Percentiles rank a stretch among this genome's conserved stretches.
phyloP scores from a whole-genome alignment of 1,140 invertebrate species.

The Platyscapa corneri region DNA sequence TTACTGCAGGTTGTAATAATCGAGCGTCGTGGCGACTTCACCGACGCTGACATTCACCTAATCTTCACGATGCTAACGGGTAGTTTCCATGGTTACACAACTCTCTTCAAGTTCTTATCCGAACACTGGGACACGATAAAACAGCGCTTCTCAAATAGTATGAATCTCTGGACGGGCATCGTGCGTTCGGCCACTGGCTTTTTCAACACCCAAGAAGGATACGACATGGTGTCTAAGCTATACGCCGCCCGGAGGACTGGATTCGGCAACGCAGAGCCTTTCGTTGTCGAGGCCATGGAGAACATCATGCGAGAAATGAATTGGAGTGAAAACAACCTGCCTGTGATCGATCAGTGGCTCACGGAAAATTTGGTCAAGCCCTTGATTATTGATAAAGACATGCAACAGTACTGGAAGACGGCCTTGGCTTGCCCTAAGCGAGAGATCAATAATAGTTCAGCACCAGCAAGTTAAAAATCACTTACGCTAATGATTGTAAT shows the following conservation, averaged over 20 bases:
- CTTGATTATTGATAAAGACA: not conserved
- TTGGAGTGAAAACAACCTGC: conserved; percentile 82
- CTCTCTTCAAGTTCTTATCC: conserved; percentile 80
- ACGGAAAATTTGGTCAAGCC: conserved; percentile 25
- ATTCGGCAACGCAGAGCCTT: conserved; percentile 80
- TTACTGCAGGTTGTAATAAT: conserved; percentile 81
- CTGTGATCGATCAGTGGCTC: conserved; percentile 81
- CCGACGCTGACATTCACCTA: conserved; percentile 82
- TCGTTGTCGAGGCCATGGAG: conserved; percentile 80
- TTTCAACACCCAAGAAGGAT: conserved; percentile 82
- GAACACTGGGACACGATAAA: conserved; percentile 81
- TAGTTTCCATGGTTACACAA: conserved; percentile 79
- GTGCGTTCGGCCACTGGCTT: conserved; percentile 81
- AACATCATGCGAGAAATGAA: conserved; percentile 81
- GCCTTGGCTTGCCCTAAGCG: conserved; percentile 16
- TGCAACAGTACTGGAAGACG: conserved; percentile 39
- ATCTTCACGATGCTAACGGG: conserved; percentile 83
- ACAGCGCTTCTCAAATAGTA: conserved; percentile 79
- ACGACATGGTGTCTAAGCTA: conserved; percentile 79
- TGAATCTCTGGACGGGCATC: conserved; percentile 82
- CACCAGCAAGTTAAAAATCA: conserved; percentile 23
- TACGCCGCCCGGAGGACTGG: conserved; percentile 77
- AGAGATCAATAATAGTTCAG: not conserved
- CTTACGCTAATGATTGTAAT: not conserved
- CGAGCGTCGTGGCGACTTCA: conserved; percentile 80